Base-by-base conservation (phyloP, 2,888 invertebrate species). In the Melipona bicolor region DNA sequence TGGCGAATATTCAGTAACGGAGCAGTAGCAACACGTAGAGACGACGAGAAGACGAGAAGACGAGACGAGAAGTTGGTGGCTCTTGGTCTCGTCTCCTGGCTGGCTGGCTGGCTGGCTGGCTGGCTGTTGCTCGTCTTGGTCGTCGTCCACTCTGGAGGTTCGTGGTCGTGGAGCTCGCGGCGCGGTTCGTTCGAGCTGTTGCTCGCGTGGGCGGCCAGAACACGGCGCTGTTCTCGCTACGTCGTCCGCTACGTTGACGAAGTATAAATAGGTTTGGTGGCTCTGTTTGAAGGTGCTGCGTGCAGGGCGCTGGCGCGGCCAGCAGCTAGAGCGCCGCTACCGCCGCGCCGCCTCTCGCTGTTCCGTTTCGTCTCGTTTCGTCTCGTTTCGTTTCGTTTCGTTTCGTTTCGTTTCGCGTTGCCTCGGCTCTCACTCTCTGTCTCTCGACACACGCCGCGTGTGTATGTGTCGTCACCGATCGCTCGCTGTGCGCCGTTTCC, bases 221-320 rank as follows among this genome's bases (percentile, higher is more conserved):
- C 81, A 82, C 84, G 75, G 84, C 79, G 87, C 86, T 83, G 83
- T 75, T 82, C 82, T 83, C 74, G 76, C 87, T 87, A 87, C 83
- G 87, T 86, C 85, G 85, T 84, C 89, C 81, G 86, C 87, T 87
- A 85, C 87, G 83, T 86, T 88, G 86, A 90, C 79, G 84, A 85
- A 85, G 86, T 91, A 90, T 91, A 91, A 91, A 91, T 91, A 90
- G 90, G 86, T 84, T 81, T 81, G 83, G 89, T 89, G 85, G 74
- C 70, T 80, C 68, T 75, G 82, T 89, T 85, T 62, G 83, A 81
- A 77, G 79, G 75, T 68, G 84, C 74, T 84, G 81, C 78, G 74
- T 65, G 80, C 73, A 83, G 84, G 68, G 83, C 88, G 87, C 87
- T 87, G 83, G 86, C 86, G 83, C 81, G 81, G 73, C 77, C 52